A percentile compares a stretch with the other conserved stretches of the same genome.
Conservation (phyloP, 37 sponge, comb jelly and placozoan genomes). For the Oscarella lobularis region DNA sequence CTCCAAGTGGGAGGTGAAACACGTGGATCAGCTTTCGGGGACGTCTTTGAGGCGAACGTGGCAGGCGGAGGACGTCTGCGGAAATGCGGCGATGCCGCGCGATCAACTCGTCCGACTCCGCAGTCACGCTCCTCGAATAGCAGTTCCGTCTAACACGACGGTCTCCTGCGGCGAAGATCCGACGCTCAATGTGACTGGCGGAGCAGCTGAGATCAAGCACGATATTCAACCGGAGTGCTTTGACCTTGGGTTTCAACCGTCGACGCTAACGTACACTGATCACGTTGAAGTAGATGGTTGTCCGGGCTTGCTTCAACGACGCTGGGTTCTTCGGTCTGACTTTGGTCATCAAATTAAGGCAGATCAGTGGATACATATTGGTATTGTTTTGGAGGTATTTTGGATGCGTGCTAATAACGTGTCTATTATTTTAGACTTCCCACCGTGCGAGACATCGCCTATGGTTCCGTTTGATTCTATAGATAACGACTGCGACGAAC, state of each 20-base stretch:
- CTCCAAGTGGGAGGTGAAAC: neutral
- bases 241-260: neutral
- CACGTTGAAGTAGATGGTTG: neutral
- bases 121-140: neutral
- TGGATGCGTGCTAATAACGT: neutral
- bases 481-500: neutral
- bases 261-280: neutral
- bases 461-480: neutral
- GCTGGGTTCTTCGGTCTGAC: neutral
- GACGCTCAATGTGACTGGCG: neutral
- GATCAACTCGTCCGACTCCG: neutral
- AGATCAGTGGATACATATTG: neutral
- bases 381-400: neutral
- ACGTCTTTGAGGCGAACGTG: neutral
- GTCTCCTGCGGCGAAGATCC: neutral
- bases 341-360: neutral
- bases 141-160: neutral
- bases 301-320: neutral
- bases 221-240: neutral
- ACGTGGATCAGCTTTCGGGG: neutral
- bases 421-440: neutral
- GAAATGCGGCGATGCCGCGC: neutral
- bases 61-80: neutral
- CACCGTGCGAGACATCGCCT: neutral
- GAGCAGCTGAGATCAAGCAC: neutral